Percentiles rank a stretch among this genome's conserved stretches.
Conservation (phyloP, 2,797 vertebrate species). For the Lepus oiostolus region DNA sequence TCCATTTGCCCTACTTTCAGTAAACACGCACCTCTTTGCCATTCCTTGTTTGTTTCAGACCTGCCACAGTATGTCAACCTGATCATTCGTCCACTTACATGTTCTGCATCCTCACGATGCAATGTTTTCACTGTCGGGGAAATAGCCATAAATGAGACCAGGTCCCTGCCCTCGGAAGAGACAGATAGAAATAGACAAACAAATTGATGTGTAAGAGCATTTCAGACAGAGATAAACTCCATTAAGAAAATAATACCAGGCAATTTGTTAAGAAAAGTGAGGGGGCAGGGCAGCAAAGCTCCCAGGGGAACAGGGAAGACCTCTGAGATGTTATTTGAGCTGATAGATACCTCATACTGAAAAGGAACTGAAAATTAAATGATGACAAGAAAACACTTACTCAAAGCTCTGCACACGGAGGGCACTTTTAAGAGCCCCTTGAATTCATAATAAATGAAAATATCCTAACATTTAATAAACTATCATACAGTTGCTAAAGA, state of each 20-base stretch:
- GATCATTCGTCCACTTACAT: neutral
- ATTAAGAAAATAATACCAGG: neutral
- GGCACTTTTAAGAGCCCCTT: neutral
- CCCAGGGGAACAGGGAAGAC: neutral
- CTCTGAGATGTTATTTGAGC: neutral
- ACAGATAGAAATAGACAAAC: neutral
- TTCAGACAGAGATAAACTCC: neutral
- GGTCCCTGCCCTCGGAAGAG: neutral
- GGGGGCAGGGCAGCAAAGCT: neutral
- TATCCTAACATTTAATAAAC: neutral
- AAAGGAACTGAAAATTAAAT: neutral
- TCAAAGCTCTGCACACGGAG: neutral
- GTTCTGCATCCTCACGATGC: neutral
- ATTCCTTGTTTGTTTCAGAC: neutral
- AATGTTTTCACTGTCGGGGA: neutral
- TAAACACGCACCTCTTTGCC: neutral
- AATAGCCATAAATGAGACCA: neutral
- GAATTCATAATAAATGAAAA: conserved; percentile 2
- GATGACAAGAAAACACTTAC: neutral
- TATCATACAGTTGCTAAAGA: neutral
- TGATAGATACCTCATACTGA: neutral
- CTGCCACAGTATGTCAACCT: neutral
- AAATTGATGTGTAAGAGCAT: neutral
- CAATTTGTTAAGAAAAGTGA: neutral
- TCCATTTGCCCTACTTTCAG: neutral